phyloP scores from a whole-genome alignment of 2,113 vertebrate species.

The Heterochromis multidens region DNA sequence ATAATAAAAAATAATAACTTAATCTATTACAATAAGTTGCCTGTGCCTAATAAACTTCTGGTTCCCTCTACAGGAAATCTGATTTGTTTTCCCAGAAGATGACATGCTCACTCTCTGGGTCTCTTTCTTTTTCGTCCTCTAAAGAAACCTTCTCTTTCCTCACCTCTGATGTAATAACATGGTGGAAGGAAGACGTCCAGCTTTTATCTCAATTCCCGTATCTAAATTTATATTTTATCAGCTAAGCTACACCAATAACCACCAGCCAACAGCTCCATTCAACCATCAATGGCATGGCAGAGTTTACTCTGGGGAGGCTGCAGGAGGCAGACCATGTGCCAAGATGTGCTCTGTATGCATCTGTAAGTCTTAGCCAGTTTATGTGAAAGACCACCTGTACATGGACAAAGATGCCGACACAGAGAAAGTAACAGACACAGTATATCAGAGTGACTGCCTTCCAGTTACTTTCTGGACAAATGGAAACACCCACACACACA shows the following conservation, averaged over 20 bases:
- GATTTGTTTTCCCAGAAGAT: not conserved
- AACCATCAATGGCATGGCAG: constrained; percentile 12
- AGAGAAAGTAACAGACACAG: not conserved
- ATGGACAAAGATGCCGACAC: not conserved
- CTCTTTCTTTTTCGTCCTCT: not conserved
- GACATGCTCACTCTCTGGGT: not conserved
- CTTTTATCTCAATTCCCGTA: not conserved
- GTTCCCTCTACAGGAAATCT: not conserved
- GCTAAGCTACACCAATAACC: not conserved
- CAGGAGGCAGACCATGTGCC: not conserved
- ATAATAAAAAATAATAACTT: not conserved
- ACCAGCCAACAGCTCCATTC: not conserved
- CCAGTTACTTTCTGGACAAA: not conserved
- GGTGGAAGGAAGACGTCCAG: not conserved
- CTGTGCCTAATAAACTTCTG: not conserved
- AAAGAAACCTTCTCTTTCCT: not conserved
- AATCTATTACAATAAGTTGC: not conserved
- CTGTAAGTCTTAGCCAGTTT: not conserved
- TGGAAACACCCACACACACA: not conserved
- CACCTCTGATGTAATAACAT: not conserved
- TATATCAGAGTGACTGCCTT: not conserved
- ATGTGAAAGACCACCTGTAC: not conserved
- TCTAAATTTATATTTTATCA: constrained; percentile 18
- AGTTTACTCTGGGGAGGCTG: not conserved
- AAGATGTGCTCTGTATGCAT: not conserved